Evolutionary conservation across 2,888 invertebrate genomes (phyloP), one percentile per base, ranked within the genome.

Genomic region (Chrysolina haemoptera): DNA sequence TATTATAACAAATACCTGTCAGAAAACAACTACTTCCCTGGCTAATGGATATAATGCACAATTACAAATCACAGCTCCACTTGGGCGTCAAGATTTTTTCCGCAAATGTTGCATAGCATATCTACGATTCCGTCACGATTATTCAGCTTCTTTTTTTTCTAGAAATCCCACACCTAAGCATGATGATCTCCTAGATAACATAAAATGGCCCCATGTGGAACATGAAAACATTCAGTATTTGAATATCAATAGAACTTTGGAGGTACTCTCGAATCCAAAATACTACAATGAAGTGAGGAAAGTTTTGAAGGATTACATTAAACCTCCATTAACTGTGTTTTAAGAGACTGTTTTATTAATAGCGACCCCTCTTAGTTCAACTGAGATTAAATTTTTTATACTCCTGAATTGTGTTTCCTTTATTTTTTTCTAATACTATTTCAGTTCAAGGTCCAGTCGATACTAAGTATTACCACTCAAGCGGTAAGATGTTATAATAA

Each of bases 161-260:
- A 76, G 76, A 59, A 70, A 76, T 53, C 76, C 76, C 14, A 76
- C 73, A 5, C 76, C 76, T 3, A 27, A 16, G 35, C 40, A 41
- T 16, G 76, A 73, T 27, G 63, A 67, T 27, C 35, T 76, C 16
- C 46, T 76, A 16, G 59, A 68, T n/a, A 75, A 76, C 20, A 62
- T 68, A 1, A 68, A 18, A 5, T 76, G 76, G 76, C 76, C 76
- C 1, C n/a, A 14, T 4, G 40, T 76, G 10, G 62, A 67, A n/a
- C 9, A 18, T 12, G 18, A 5, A 5, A 74, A 63, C 9, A 40
- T 78, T 14, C 62, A 14, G 41, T 78, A 76, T 43, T 50, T 78
- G 16, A 67, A 74, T 62, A 74, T 78, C 16, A 74, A 76, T 14
- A 50, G 14, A 10, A 74, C 72, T n/a, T 46, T 78, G 14, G 73